These are phyloP conservation scores for Pelodiscus sinensis DNA, from an alignment of 2,113 vertebrate genomes.

Conservation along the genomic window DNA sequence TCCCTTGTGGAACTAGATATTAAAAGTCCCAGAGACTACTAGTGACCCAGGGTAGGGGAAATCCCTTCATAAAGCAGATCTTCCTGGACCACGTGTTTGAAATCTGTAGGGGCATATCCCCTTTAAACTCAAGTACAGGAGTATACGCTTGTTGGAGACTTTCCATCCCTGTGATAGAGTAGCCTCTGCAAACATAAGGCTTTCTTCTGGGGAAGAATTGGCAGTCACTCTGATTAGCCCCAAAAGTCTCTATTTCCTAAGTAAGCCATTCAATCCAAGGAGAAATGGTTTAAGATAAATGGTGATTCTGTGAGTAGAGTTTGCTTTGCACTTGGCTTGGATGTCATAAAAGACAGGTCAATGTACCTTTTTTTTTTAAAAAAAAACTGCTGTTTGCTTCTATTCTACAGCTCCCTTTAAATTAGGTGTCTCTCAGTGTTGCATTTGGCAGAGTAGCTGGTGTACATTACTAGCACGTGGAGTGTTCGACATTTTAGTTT, in stretches of 20 bases:
- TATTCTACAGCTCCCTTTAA: accelerated
- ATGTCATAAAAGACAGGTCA: neutral
- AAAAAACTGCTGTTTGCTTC: neutral
- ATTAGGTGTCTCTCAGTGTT: neutral
- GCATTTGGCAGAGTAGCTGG: neutral
- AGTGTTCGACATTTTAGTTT: accelerated
- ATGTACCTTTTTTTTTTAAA: accelerated
- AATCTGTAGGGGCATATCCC: neutral
- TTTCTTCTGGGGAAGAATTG: too few species aligned
- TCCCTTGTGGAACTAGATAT: neutral
- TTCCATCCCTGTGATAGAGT: neutral
- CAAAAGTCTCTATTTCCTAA: accelerated
- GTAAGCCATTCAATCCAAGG: neutral
- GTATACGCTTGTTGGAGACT: neutral
- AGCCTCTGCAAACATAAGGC: too few species aligned
- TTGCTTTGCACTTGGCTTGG: neutral
- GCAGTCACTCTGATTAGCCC: neutral
- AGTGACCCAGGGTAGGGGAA: neutral
- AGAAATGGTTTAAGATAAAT: neutral
- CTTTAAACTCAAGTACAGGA: neutral
- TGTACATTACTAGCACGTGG: neutral
- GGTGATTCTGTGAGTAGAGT: neutral
- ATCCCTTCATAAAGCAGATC: neutral
- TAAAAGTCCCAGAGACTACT: neutral
- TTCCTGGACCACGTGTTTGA: neutral